Base-by-base conservation (phyloP, 2,888 invertebrate species). In the Pachydiplax longipennis region DNA sequence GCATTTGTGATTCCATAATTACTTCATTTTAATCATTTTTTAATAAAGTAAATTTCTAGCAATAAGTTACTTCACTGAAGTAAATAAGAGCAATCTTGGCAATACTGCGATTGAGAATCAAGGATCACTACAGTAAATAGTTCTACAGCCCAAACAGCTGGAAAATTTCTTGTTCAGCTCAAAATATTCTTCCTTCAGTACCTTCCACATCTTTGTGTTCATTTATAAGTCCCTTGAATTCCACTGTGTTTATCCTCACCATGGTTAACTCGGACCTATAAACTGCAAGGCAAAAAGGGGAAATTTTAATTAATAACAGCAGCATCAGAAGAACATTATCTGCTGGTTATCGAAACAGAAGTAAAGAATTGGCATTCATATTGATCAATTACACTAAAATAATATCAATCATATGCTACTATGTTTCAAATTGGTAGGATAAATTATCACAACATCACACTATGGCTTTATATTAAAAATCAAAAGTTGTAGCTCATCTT, bases 171-270 rank as follows among this genome's bases (percentile, higher is more conserved):
- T 4, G 44, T 0, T 44, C n/a, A n/a, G 13, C 13, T 93, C 93
- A 90, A 92, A 93, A 91, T 93, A 94, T 91, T 91, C 92, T 91
- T 61, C 92, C 92, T 44, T 94, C 93, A 87, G 94, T 92, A 91
- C 94, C 94, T 93, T 94, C 94, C 12, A 94, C 92, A 91, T 94
- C 94, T 90, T 93, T 93, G 40, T 94, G 93, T 92, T 95, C 94
- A 92, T 95, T 95, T 80, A 97, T 94, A 92, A 94, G 94, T 92
- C 94, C 95, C 22, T 94, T 94, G 91, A 97, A 94, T 92, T 95
- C 95, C 91, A 98, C 96, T 0, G 95, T 95, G 93, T 97, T 97
- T 91, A 98, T 97, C 93, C 97, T 95, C 90, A 98, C 93, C 94
- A 96, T 96, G 5, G 97, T 97, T 92, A 96, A 96, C 73, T 96